A percentile compares a stretch with the other conserved stretches of the same genome.
Evolutionary conservation across 1,140 invertebrate species (phyloP).

Genomic region (Thalassaphorura encarpata): DNA sequence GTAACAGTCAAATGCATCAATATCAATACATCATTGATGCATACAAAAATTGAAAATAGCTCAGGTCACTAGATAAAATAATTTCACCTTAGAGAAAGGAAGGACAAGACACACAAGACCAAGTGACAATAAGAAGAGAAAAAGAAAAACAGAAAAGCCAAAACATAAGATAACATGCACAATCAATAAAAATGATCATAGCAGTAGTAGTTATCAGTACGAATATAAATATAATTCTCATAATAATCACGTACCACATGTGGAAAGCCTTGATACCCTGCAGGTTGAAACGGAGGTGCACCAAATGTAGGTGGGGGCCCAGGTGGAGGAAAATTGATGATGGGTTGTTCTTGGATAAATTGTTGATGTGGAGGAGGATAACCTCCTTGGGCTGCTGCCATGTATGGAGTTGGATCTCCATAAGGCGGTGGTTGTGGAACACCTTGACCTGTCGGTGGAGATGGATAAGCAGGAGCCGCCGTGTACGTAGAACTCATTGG

Average conservation of each 20-base stretch:
- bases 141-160: no score
- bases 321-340: constrained; percentile 38
- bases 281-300: constrained; percentile 40
- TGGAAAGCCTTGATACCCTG: constrained; percentile 31
- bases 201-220: no score
- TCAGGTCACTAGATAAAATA: no score
- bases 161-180: no score
- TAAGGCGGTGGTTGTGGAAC: constrained; percentile 35
- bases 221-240: background rate
- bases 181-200: no score
- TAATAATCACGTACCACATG: constrained; percentile 29
- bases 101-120: no score
- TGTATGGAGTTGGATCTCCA: constrained; percentile 35
- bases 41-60: no score
- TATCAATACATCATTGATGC: no score
- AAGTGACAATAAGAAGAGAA: no score
- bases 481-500: constrained; percentile 28
- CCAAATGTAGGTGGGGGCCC: constrained; percentile 38
- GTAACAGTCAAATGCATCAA: no score
- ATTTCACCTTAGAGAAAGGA: no score
- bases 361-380: constrained; percentile 36
- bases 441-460: constrained; percentile 24
- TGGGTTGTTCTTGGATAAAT: constrained; percentile 28
- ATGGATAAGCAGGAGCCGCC: constrained; percentile 25
- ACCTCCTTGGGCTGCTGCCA: constrained; percentile 37